These are phyloP conservation scores for Styela plicata DNA, from an alignment of 23 tunicate genomes.

Conservation along the genomic window DNA sequence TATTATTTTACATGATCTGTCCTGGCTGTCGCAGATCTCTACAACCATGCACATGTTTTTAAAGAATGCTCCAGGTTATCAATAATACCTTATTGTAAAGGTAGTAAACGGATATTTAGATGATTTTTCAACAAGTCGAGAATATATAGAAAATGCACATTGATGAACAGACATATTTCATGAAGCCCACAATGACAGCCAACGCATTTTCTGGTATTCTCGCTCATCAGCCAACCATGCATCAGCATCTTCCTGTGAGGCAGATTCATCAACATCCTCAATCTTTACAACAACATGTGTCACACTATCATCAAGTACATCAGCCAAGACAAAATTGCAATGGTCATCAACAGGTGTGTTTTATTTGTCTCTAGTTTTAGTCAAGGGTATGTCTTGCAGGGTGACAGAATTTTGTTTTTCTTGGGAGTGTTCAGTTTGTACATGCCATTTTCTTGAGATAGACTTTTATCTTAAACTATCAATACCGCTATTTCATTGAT, in stretches of 20 bases:
- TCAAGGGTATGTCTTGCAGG: no score
- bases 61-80: neutral
- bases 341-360: conserved; percentile 20
- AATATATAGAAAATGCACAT: conserved; percentile 17
- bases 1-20: neutral
- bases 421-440: no score
- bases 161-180: conserved; percentile 13
- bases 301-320: conserved; percentile 15
- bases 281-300: conserved; percentile 6
- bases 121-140: neutral
- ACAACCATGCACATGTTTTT: neutral
- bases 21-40: neutral
- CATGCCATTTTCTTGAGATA: no score
- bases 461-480: no score
- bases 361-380: neutral
- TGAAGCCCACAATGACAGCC: conserved; percentile 37
- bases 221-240: conserved; percentile 13
- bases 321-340: conserved; percentile 9
- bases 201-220: conserved; percentile 26
- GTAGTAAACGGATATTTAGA: neutral
- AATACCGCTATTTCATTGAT: no score
- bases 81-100: neutral
- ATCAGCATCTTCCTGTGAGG: neutral
- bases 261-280: neutral
- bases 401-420: no score